phyloP scores from a whole-genome alignment of 2,113 vertebrate genomes.

The Clarias macrocephalus region DNA sequence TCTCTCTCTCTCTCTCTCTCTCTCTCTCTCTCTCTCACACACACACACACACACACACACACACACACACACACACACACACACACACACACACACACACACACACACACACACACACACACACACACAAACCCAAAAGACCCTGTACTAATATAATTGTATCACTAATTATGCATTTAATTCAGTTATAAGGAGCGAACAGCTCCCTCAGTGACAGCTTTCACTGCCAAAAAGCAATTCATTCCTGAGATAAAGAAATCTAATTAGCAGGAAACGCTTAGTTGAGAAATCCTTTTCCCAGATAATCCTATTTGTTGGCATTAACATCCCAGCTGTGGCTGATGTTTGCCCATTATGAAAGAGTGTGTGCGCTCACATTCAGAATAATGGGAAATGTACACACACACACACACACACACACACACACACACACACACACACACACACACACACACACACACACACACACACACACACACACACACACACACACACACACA shows the following conservation, averaged over 20 bases:
- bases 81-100: background rate
- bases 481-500: slow-evolving; percentile 53
- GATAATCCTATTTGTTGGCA: slow-evolving; percentile 98
- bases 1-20: background rate
- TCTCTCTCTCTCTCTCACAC: too few relatives aligned
- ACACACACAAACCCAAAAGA: slow-evolving; percentile 77
- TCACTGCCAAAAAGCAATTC: slow-evolving; percentile 96
- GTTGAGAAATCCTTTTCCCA: slow-evolving; percentile 90
- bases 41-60: slow-evolving; percentile 40
- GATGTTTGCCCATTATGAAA: slow-evolving; percentile 93
- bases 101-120: slow-evolving; percentile 6
- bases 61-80: slow-evolving; percentile 11
- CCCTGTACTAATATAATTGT: slow-evolving; percentile 85
- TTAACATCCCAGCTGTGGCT: slow-evolving; percentile 97
- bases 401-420: slow-evolving; percentile 46
- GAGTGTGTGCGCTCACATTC: slow-evolving; percentile 72
- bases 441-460: slow-evolving; percentile 10
- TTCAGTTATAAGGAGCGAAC: slow-evolving; percentile 98
- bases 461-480: slow-evolving; percentile 49
- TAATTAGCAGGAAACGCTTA: slow-evolving; percentile 96
- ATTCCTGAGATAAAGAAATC: slow-evolving; percentile 93
- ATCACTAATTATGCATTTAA: slow-evolving; percentile 98
- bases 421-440: background rate
- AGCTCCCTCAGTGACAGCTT: slow-evolving; percentile 92
- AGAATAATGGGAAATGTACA: slow-evolving; percentile 48